Conservation (phyloP, 2,113 vertebrate genomes). For the Hippocampus zosterae region DNA sequence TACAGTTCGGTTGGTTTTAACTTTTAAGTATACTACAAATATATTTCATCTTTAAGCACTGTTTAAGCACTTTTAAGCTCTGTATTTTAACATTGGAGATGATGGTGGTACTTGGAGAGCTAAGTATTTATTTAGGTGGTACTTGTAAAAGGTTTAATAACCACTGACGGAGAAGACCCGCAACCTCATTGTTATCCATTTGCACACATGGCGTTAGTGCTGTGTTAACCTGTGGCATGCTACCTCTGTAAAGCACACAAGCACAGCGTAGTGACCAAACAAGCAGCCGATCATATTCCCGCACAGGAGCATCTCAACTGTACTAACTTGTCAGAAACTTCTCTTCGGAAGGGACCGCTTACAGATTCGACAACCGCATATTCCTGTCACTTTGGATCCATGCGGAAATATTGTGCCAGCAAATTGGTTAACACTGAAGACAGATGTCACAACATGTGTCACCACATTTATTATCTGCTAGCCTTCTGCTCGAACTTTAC, state of each 20-base stretch:
- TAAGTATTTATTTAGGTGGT: not conserved
- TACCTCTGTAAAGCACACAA: not conserved
- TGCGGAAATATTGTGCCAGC: slow-evolving; percentile 71
- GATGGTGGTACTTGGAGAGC: not conserved
- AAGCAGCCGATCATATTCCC: not conserved
- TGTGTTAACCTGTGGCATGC: not conserved
- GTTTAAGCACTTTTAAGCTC: not conserved
- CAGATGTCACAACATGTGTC: slow-evolving; percentile 80
- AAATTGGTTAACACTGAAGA: slow-evolving; percentile 79
- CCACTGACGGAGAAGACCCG: not conserved
- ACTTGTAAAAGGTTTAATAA: not conserved
- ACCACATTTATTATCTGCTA: slow-evolving; percentile 66
- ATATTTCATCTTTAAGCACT: not conserved
- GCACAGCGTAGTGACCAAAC: not conserved
- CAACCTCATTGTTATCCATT: not conserved
- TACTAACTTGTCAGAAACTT: slow-evolving; percentile 55
- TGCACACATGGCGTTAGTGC: not conserved
- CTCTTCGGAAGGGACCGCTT: slow-evolving; percentile 5
- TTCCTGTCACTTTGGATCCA: slow-evolving; percentile 70
- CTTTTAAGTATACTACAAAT: not conserved
- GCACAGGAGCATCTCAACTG: slow-evolving; percentile 2
- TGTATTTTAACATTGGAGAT: not conserved
- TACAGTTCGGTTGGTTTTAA: not conserved
- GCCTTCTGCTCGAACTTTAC: slow-evolving; percentile 70
- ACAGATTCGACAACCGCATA: slow-evolving; percentile 30